A percentile compares a stretch with the other conserved stretches of the same genome.
Evolutionary conservation across 2,113 vertebrate genomes (phyloP).

Genomic region (Aleadryas rufinucha): DNA sequence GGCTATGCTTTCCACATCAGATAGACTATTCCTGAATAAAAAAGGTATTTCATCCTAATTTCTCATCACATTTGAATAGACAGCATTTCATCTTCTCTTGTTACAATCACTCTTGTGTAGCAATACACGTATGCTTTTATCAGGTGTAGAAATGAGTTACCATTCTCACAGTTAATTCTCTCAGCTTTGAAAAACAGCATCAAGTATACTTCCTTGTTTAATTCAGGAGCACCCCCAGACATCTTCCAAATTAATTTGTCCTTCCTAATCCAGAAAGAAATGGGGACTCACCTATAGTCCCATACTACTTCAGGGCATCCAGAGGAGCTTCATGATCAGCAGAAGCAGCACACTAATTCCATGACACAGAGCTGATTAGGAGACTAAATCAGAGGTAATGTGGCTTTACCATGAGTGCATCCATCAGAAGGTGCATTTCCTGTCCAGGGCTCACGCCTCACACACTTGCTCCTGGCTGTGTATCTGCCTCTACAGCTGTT

Average conservation of each 20-base stretch:
- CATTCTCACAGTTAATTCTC: not conserved
- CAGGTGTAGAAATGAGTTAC: not conserved
- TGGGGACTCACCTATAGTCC: not conserved
- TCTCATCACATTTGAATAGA: not conserved
- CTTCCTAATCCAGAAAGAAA: not conserved
- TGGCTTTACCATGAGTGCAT: not conserved
- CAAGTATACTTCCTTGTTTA: not conserved
- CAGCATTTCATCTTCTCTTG: not conserved
- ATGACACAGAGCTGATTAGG: not conserved
- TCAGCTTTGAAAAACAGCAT: not conserved
- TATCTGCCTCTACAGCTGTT: not conserved
- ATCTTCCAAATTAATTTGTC: not conserved
- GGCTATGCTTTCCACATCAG: not conserved
- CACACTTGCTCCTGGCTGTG: not conserved
- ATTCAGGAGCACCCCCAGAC: not conserved
- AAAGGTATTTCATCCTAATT: not conserved
- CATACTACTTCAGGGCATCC: not conserved
- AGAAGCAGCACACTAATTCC: not conserved
- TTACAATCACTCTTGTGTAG: not conserved
- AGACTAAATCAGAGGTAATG: not conserved
- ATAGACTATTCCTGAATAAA: not conserved
- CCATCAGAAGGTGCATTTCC: not conserved
- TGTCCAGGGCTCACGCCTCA: not conserved
- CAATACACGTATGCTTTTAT: not conserved
- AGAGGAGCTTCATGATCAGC: not conserved